Evolutionary conservation across 2,888 invertebrate species (phyloP), one percentile per base, ranked within the genome.

Genomic region (Argyra leucocephala): DNA sequence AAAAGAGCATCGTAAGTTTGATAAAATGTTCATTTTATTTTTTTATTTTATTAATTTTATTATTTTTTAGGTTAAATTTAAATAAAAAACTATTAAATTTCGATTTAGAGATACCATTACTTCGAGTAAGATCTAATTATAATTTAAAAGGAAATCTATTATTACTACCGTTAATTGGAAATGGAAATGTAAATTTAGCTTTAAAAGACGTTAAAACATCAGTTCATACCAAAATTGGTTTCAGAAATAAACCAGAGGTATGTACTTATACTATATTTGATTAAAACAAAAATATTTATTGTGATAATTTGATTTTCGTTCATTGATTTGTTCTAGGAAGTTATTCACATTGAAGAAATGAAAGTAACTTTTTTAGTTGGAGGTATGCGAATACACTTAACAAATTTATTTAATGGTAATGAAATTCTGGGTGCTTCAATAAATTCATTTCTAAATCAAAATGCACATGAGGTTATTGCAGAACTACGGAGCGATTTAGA

Each of bases 401-500:
- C 81, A 63, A 85, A 85, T 75, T 78, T 86, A 12, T 86, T 86
- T 73, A 85, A 85, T 72, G 86, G 86, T 62, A 86, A 86, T 71
- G 82, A 83, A 73, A 80, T 85, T 67, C 76, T 86, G 69, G 84
- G 84, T 1, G 79, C 82, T 64, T 84, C 85, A 0, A 82, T 85
- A 18, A 85, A 85, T 69, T 76, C 79, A 3, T 85, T 85, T 71
- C 74, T 85, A 0, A 85, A 85, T 74, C 82, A 84, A 73, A 83
- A 85, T 72, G 82, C 82, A 3, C 76, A 82, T 66, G 84, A 85
- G 69, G 83, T 85, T n/a, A 81, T 85, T n/a, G 74, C 78, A 1
- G 85, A 85, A 72, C 72, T 85, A 62, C 79, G 83, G 64, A 83
- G 83, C 22, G 83, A 82, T 69, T 76, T 85, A 62, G 83, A 83